Conservation (phyloP, 2,797 vertebrate species). For the Mustela erminea region DNA sequence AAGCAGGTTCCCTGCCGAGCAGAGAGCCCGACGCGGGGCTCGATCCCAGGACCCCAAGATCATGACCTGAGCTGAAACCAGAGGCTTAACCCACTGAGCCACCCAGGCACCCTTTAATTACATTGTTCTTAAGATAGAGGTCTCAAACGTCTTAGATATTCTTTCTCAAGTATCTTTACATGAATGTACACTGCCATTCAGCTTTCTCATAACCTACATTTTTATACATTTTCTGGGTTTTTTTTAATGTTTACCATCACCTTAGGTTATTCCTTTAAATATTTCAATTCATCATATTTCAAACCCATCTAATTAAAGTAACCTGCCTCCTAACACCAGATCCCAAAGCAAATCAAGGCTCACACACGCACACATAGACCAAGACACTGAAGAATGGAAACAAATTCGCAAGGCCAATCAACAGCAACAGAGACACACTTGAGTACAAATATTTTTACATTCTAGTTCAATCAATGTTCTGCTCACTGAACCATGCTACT, state of each 20-base stretch:
- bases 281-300: background rate
- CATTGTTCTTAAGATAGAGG: background rate
- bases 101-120: background rate
- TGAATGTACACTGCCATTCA: background rate
- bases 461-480: conserved; percentile 51
- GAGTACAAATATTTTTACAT: conserved; percentile 52
- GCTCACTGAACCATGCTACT: conserved; percentile 38
- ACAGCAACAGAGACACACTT: conserved; percentile 32
- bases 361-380: background rate
- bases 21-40: too few relatives aligned
- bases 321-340: background rate
- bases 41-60: too few relatives aligned
- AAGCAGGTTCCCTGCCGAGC: too few relatives aligned
- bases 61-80: too few relatives aligned
- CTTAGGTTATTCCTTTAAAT: conserved; percentile 11
- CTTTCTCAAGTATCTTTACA: background rate
- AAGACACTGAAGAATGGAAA: background rate
- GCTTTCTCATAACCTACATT: background rate
- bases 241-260: background rate
- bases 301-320: background rate
- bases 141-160: background rate
- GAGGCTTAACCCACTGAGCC: too few relatives aligned
- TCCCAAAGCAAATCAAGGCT: background rate
- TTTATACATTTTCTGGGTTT: background rate
- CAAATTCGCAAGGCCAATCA: conserved; percentile 29